A percentile compares a stretch with the other conserved stretches of the same genome.
Conservation (phyloP, 2,888 invertebrate species). For the Eilema depressum region DNA sequence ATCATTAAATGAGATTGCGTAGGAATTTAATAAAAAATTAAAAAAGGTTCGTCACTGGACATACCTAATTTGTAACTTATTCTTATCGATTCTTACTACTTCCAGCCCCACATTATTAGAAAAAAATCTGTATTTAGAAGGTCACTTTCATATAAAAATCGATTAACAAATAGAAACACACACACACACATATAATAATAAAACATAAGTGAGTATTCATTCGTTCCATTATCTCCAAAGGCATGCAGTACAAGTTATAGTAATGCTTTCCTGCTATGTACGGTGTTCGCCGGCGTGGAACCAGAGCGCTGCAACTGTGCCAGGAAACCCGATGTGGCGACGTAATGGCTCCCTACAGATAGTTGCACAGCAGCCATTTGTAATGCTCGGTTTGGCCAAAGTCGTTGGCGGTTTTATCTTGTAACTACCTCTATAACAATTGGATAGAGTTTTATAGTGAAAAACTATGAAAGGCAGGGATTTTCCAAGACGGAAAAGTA, state of each 20-base stretch:
- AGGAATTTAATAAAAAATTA: not conserved
- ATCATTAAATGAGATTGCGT: too few species aligned
- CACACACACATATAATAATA: not conserved
- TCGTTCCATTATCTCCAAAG: not conserved
- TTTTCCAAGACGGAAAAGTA: too few species aligned
- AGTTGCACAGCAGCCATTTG: not conserved
- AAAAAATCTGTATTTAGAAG: too few species aligned
- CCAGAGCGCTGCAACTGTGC: not conserved
- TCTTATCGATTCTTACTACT: too few species aligned
- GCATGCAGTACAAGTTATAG: not conserved
- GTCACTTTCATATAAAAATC: not conserved
- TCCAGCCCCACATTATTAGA: too few species aligned
- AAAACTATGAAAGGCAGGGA: too few species aligned
- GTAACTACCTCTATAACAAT: too few species aligned
- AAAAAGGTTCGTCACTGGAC: too few species aligned
- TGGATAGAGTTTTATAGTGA: too few species aligned
- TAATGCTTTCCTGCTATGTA: not conserved
- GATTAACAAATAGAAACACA: not conserved
- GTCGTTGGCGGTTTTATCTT: too few species aligned
- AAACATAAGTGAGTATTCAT: too few species aligned
- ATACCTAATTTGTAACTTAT: too few species aligned
- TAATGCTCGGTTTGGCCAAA: not conserved
- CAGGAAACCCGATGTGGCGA: not conserved
- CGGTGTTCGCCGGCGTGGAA: not conserved
- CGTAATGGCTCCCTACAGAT: not conserved